A percentile compares a stretch with the other conserved stretches of the same genome.
These are phyloP conservation scores for Catharus fuscescens DNA, from an alignment of 2,113 vertebrate species.

Conservation along the genomic window DNA sequence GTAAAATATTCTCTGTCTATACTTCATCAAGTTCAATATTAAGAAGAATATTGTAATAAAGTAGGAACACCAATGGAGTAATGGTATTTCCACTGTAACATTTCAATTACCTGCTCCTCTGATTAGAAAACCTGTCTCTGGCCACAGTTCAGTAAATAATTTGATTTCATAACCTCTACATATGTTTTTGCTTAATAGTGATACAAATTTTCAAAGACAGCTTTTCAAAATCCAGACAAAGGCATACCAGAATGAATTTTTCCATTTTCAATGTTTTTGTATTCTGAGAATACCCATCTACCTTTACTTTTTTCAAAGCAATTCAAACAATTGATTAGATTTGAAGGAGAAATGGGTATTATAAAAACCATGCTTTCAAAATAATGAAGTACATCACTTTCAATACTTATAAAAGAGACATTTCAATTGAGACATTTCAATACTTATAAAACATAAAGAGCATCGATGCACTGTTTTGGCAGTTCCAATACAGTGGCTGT, in stretches of 20 bases:
- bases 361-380: neutral
- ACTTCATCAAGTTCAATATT: neutral
- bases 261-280: neutral
- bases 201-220: neutral
- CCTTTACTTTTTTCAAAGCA: neutral
- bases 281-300: neutral
- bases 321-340: conserved; percentile 17
- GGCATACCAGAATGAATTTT: neutral
- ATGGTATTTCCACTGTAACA: neutral
- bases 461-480: neutral
- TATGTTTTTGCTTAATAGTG: neutral
- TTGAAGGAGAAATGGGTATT: neutral
- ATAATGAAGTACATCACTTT: conserved; percentile 10
- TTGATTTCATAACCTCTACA: neutral
- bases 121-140: neutral
- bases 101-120: neutral
- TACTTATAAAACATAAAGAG: conserved; percentile 14
- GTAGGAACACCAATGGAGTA: neutral
- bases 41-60: neutral
- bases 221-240: conserved; percentile 7
- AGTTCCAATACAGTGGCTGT: neutral
- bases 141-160: neutral
- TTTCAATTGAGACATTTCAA: conserved; percentile 36
- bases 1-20: neutral
- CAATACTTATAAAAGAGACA: conserved; percentile 21